Base-by-base conservation (phyloP, 2,888 invertebrate species). In the Drosophila heteroneura region DNA sequence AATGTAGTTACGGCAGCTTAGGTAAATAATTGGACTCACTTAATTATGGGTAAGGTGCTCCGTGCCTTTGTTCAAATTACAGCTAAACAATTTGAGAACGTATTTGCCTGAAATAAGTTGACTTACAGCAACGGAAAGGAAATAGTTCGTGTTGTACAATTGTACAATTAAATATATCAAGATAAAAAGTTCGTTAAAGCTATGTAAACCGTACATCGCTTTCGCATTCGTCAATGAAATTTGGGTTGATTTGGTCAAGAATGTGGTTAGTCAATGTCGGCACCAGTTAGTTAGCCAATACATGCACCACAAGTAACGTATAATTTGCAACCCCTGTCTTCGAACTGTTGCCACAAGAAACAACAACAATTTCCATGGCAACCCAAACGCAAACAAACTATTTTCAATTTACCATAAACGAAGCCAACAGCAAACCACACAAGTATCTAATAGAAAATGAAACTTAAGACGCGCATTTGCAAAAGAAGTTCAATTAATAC, bases 401-500 rank as follows among this genome's bases (percentile, higher is more conserved):
- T 1, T 9, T 1, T 30, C 1, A 2, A 7, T 41, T 41, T 37
- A 19, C 12, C 5, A n/a, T 32, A 12, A 35, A n/a, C 16, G 37
- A 47, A 35, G 22, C 12, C 19, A 44, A 37, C 32, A 5, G 4
- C n/a, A 22, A 12, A 22, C 7, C 33, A 2, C 33, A 9, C 26
- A 30, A 32, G 53, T 10, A 0, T 33, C 9, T 3, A n/a, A 26
- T 26, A 6, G 6, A 91, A 72, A 87, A 98, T 98, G 98, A 96
- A 96, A 93, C 95, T 98, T 79, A 97, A 98, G 95, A 96, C 97
- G 81, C 96, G 96, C 51, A 93, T 96, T 73, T 96, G 96, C 82
- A 96, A 96, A 91, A 96, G 96, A 87, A 95, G 96, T 28, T 96
- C 96, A 68, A 96, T 86, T 7, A 88, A 81, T 37, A 74, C 77